phyloP scores from a whole-genome alignment of 2,888 invertebrate species.

The Thysanoteuthis rhombus region DNA sequence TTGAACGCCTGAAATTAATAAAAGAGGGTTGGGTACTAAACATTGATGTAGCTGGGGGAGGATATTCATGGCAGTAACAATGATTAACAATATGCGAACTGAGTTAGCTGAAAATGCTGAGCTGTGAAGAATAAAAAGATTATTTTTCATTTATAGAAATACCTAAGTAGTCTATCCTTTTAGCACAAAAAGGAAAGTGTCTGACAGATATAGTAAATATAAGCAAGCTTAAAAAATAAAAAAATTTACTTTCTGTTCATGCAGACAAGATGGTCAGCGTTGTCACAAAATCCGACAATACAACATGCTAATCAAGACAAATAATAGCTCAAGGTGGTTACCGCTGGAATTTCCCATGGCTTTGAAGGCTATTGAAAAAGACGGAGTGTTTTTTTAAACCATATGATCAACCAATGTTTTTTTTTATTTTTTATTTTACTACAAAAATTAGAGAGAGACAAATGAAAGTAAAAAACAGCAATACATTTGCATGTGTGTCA shows the following conservation, averaged over 20 bases:
- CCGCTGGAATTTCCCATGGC: conserved; percentile 29
- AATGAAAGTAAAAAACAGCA: neutral
- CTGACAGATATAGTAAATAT: neutral
- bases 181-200: neutral
- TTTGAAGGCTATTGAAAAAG: conserved; percentile 25
- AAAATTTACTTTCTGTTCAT: neutral
- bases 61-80: neutral
- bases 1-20: conserved; percentile 12
- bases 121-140: neutral
- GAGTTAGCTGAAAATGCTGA: neutral
- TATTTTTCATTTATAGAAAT: neutral
- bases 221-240: neutral
- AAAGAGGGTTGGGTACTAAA: neutral
- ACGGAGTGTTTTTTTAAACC: neutral
- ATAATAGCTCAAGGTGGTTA: conserved; percentile 18
- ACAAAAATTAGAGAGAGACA: neutral
- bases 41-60: neutral
- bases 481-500: neutral
- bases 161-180: neutral
- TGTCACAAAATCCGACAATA: conserved; percentile 17
- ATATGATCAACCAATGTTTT: neutral
- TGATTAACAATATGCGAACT: neutral
- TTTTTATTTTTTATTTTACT: no score
- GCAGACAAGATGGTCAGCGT: neutral
- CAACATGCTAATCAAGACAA: conserved; percentile 22